These are phyloP conservation scores for Garrulus glandarius DNA, from an alignment of 2,797 vertebrate genomes.

Conservation along the genomic window DNA sequence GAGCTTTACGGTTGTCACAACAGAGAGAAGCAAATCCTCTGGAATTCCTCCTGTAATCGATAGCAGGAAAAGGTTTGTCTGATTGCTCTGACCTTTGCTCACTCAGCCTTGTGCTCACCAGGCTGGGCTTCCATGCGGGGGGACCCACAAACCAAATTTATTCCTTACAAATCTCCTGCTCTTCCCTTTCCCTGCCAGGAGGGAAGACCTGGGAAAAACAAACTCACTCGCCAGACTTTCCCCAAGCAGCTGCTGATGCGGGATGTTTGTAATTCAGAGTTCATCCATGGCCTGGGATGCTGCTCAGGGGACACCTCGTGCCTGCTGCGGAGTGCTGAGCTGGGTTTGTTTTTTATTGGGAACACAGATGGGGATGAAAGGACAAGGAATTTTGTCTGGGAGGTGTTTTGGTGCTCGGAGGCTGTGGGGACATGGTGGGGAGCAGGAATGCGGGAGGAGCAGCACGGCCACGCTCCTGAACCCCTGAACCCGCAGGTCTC, in stretches of 20 bases:
- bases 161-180: not conserved
- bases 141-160: not conserved
- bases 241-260: accelerated
- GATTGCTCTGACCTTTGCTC: not conserved
- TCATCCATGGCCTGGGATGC: not conserved
- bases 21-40: not conserved
- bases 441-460: not conserved
- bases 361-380: not conserved
- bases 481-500: not conserved
- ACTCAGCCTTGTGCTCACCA: not conserved
- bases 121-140: not conserved
- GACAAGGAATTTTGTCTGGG: not conserved
- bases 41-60: not conserved
- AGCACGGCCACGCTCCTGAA: not conserved
- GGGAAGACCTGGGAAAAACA: not conserved
- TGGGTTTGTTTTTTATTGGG: not conserved
- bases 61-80: not conserved
- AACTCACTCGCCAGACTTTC: not conserved
- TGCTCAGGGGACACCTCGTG: not conserved
- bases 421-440: not conserved
- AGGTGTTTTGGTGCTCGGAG: not conserved
- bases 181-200: not conserved
- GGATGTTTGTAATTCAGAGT: not conserved
- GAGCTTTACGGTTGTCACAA: not conserved
- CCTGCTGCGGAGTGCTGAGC: accelerated